Conservation (phyloP, 2,888 invertebrate genomes). For the Melanotus villosus region DNA sequence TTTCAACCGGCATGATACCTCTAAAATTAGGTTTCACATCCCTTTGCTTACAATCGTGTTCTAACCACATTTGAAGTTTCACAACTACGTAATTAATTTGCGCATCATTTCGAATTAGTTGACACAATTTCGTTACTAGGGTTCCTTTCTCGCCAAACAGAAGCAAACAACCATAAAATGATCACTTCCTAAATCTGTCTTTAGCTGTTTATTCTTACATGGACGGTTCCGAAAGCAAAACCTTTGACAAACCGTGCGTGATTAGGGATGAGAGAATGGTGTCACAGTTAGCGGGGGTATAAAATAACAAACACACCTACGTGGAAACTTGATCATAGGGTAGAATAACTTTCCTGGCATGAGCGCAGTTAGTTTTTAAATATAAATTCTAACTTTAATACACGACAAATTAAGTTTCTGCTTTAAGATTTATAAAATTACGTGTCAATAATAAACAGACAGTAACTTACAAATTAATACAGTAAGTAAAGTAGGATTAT, state of each 20-base stretch:
- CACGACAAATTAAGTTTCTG: too few relatives aligned
- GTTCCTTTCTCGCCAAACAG: constrained; percentile 25
- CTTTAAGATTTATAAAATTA: too few relatives aligned
- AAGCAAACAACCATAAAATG: constrained; percentile 32
- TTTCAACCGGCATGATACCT: too few relatives aligned
- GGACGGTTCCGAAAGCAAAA: constrained; percentile 23
- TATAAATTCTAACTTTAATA: too few relatives aligned
- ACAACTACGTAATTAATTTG: constrained; percentile 11
- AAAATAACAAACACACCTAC: constrained; percentile 6
- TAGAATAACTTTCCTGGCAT: background rate
- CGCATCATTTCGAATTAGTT: constrained; percentile 26
- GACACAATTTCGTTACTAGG: constrained; percentile 25
- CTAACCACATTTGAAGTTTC: background rate
- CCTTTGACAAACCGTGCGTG: constrained; percentile 41
- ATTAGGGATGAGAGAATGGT: constrained; percentile 23
- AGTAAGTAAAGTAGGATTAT: too few relatives aligned
- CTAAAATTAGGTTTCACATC: too few relatives aligned
- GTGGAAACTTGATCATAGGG: background rate
- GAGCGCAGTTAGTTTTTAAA: too few relatives aligned
- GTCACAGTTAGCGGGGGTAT: background rate
- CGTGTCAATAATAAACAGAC: too few relatives aligned
- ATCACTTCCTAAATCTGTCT: constrained; percentile 40
- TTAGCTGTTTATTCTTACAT: constrained; percentile 36
- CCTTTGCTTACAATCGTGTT: too few relatives aligned
- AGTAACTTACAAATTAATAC: too few relatives aligned